These are phyloP conservation scores for Pipistrellus kuhlii DNA, from an alignment of 2,797 vertebrate genomes.

Conservation along the genomic window DNA sequence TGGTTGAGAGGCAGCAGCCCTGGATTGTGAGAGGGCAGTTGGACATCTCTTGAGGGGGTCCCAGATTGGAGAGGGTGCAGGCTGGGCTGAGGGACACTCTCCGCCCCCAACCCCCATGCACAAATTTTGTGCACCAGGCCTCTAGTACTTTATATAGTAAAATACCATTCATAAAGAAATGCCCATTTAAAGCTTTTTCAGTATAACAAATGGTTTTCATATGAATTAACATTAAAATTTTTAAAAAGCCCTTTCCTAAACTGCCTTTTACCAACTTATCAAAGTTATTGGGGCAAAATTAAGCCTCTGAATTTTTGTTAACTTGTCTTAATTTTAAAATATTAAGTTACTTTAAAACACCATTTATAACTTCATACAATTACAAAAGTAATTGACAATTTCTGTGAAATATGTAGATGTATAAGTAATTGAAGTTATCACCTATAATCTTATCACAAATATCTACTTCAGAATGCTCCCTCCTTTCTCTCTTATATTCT, in stretches of 20 bases:
- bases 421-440: not conserved
- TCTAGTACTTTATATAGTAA: not conserved
- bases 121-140: no score
- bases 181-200: not conserved
- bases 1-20: no score
- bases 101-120: no score
- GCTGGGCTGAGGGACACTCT: no score
- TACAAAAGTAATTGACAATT: not conserved
- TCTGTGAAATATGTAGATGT: not conserved
- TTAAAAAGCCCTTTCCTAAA: not conserved
- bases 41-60: no score
- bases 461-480: not conserved
- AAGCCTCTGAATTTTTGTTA: not conserved
- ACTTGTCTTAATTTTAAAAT: not conserved
- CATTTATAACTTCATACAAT: not conserved
- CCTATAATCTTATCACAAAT: not conserved
- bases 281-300: not conserved
- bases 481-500: not conserved
- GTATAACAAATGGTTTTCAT: not conserved
- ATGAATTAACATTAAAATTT: not conserved
- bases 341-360: slow-evolving; percentile 3
- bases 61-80: no score
- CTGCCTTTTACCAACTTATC: not conserved
- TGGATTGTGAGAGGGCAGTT: no score
- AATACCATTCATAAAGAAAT: not conserved